A percentile compares a stretch with the other conserved stretches of the same genome.
Conservation (phyloP, 1,140 invertebrate genomes). For the Rhagoletis zephyria region DNA sequence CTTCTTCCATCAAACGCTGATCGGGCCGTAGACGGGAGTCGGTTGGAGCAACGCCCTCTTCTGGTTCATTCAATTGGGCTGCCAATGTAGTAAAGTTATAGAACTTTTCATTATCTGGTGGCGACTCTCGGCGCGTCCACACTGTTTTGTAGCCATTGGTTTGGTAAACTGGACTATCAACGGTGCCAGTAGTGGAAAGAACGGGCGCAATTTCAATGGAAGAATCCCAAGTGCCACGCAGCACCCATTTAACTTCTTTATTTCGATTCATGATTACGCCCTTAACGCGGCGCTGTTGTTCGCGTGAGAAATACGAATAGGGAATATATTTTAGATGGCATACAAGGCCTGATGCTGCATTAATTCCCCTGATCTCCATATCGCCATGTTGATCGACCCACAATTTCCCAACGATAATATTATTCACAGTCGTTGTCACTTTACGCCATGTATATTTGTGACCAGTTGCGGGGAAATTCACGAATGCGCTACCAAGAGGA, state of each 20-base stretch:
- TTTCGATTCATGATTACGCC: slow-evolving; percentile 81
- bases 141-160: slow-evolving; percentile 87
- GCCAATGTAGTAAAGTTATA: slow-evolving; percentile 97
- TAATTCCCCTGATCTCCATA: slow-evolving; percentile 92
- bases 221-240: slow-evolving; percentile 95
- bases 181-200: slow-evolving; percentile 79
- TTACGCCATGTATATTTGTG: slow-evolving; percentile 98
- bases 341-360: slow-evolving; percentile 89
- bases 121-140: slow-evolving; percentile 88
- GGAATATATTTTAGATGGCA: slow-evolving; percentile 96
- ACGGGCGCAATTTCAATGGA: slow-evolving; percentile 95
- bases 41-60: slow-evolving; percentile 93
- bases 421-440: slow-evolving; percentile 97
- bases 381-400: slow-evolving; percentile 99
- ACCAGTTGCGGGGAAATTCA: slow-evolving; percentile 82
- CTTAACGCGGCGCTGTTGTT: slow-evolving; percentile 91
- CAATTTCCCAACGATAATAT: slow-evolving; percentile 98
- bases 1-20: slow-evolving; percentile 97
- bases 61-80: slow-evolving; percentile 95
- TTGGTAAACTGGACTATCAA: slow-evolving; percentile 91
- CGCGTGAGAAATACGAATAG: slow-evolving; percentile 97
- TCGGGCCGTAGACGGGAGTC: slow-evolving; percentile 95
- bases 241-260: slow-evolving; percentile 80
- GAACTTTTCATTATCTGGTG: slow-evolving; percentile 82
- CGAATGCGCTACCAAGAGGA: slow-evolving; percentile 89